These are phyloP conservation scores for Dione juno DNA, from an alignment of 2,888 invertebrate genomes.

Conservation along the genomic window DNA sequence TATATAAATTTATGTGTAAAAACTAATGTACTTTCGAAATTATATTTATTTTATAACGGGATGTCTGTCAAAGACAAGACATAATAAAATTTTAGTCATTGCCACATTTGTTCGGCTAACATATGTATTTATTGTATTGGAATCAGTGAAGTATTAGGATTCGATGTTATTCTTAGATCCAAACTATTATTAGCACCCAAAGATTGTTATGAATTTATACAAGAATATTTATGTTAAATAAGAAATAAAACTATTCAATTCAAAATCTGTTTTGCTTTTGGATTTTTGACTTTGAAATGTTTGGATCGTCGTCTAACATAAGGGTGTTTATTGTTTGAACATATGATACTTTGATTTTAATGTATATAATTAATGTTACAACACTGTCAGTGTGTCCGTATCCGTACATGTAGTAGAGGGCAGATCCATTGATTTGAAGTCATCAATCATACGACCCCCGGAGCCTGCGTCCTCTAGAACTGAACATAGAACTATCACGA, in stretches of 20 bases:
- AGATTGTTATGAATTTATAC: constrained; percentile 84
- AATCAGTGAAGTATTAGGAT: constrained; percentile 56
- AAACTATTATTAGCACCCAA: constrained; percentile 78
- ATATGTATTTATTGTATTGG: constrained; percentile 56
- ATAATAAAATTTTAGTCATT: constrained; percentile 72
- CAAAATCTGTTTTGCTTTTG: constrained; percentile 56
- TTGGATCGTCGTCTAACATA: constrained; percentile 43
- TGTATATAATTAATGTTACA: neutral
- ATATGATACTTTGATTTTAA: neutral
- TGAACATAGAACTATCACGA: constrained; percentile 78
- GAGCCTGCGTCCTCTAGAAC: constrained; percentile 79
- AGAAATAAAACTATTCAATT: constrained; percentile 79
- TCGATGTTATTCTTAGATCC: constrained; percentile 68
- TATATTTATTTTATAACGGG: constrained; percentile 4
- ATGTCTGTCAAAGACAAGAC: constrained; percentile 34
- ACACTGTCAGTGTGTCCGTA: constrained; percentile 9
- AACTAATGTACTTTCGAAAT: neutral
- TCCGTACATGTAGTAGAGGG: constrained; percentile 60
- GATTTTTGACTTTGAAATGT: constrained; percentile 63
- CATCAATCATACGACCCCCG: constrained; percentile 78
- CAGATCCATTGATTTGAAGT: constrained; percentile 83
- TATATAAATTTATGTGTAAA: neutral
- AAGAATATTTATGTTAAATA: constrained; percentile 83
- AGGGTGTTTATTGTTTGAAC: constrained; percentile 6
- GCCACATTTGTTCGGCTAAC: constrained; percentile 55